These are phyloP conservation scores for Haplochromis vanheusdeni DNA, from an alignment of 2,113 vertebrate genomes.

Conservation along the genomic window DNA sequence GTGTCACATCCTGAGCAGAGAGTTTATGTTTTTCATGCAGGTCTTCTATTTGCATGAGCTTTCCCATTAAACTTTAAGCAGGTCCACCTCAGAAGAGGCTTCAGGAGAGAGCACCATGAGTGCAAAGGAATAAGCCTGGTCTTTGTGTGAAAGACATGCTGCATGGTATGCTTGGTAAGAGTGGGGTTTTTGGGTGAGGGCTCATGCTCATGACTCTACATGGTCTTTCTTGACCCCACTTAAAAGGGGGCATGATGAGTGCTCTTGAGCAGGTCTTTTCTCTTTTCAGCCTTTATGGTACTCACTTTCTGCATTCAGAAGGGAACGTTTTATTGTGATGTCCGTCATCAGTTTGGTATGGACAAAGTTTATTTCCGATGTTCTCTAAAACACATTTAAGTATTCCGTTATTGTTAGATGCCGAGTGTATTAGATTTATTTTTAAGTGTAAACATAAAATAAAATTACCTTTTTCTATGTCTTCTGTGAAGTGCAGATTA, in stretches of 20 bases:
- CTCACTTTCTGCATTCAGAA: background rate
- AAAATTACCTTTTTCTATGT: rapidly evolving
- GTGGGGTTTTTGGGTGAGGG: constrained; percentile 28
- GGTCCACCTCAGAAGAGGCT: constrained; percentile 42
- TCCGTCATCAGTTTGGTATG: background rate
- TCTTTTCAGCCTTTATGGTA: background rate
- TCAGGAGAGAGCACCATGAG: constrained; percentile 44
- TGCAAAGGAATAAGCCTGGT: constrained; percentile 42
- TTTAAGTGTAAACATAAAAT: background rate
- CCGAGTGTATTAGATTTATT: background rate
- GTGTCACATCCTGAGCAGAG: constrained; percentile 12
- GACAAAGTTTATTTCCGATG: background rate
- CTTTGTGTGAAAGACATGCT: constrained; percentile 52
- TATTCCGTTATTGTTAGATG: background rate
- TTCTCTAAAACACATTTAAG: background rate
- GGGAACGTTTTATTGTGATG: background rate
- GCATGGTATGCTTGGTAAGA: constrained; percentile 43
- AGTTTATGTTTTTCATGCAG: background rate
- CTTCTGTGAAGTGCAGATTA: background rate
- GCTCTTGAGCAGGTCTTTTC: constrained; percentile 46
- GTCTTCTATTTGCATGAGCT: background rate
- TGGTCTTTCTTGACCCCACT: constrained; percentile 66
- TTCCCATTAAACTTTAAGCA: constrained; percentile 47
- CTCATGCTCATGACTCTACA: constrained; percentile 35
- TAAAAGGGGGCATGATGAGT: constrained; percentile 56